Conservation (phyloP, 2,113 vertebrate genomes). For the Mixornis gularis region DNA sequence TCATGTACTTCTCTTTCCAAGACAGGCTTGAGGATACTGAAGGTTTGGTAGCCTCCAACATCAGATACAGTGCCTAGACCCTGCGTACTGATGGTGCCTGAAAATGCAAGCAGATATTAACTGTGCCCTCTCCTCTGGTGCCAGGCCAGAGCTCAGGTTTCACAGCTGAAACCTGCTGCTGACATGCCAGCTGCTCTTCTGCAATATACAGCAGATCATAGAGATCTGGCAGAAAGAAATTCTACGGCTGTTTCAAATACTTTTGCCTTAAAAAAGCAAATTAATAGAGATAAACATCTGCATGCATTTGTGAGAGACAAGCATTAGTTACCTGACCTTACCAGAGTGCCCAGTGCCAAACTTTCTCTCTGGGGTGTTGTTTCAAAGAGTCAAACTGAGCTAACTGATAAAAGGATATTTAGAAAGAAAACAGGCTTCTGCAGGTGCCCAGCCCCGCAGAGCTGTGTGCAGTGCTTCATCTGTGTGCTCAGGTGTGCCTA, state of each 20-base stretch:
- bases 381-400: neutral
- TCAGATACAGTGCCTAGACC: accelerated
- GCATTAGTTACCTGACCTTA: neutral
- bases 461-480: neutral
- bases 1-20: neutral
- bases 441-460: neutral
- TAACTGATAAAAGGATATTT: neutral
- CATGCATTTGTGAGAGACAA: neutral
- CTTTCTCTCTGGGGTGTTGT: neutral
- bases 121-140: neutral
- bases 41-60: neutral
- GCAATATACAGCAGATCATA: neutral
- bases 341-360: neutral
- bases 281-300: neutral
- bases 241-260: neutral
- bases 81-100: accelerated
- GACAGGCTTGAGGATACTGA: neutral
- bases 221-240: neutral
- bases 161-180: neutral
- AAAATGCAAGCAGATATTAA: neutral
- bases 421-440: slow-evolving; percentile 4
- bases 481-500: slow-evolving; percentile 52
- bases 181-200: neutral
- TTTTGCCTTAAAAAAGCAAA: neutral
- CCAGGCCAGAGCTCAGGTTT: neutral